Conservation (phyloP, 2,888 invertebrate species). For the Zonitis immaculata region DNA sequence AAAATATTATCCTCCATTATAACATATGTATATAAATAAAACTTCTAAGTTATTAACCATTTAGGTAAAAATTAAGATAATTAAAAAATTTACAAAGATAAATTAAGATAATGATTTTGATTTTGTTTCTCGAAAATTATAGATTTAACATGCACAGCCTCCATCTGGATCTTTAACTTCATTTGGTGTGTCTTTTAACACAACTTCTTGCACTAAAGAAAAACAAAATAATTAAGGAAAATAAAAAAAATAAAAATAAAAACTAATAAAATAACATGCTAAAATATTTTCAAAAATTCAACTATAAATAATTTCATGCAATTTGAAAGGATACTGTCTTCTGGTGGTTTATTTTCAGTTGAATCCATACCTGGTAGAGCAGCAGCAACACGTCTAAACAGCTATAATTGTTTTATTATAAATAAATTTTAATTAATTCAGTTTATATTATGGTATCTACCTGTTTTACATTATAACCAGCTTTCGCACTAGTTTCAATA, state of each 20-base stretch:
- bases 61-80: not conserved
- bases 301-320: conserved; percentile 13
- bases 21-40: not conserved
- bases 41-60: not conserved
- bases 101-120: conserved; percentile 6
- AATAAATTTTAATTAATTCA: not conserved
- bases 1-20: not conserved
- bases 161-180: conserved; percentile 91
- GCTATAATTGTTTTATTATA: conserved; percentile 54
- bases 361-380: conserved; percentile 99
- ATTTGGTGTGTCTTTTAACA: conserved; percentile 92
- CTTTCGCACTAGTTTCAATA: conserved; percentile 99
- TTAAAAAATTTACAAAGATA: conserved; percentile 10
- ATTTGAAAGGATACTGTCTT: conserved; percentile 87
- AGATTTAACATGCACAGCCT: conserved; percentile 81
- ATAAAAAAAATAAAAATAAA: conserved; percentile 43
- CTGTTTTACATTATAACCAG: conserved; percentile 99
- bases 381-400: conserved; percentile 96
- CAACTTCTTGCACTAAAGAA: conserved; percentile 93
- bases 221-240: conserved; percentile 58
- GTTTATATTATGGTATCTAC: conserved; percentile 51
- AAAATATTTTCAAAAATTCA: too few species aligned
- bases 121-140: conserved; percentile 2
- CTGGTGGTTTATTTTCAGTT: conserved; percentile 89
- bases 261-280: conserved; percentile 13